These are phyloP conservation scores for Diadumene lineata DNA, from an alignment of 92 coral and sea anemone genomes.

Conservation along the genomic window DNA sequence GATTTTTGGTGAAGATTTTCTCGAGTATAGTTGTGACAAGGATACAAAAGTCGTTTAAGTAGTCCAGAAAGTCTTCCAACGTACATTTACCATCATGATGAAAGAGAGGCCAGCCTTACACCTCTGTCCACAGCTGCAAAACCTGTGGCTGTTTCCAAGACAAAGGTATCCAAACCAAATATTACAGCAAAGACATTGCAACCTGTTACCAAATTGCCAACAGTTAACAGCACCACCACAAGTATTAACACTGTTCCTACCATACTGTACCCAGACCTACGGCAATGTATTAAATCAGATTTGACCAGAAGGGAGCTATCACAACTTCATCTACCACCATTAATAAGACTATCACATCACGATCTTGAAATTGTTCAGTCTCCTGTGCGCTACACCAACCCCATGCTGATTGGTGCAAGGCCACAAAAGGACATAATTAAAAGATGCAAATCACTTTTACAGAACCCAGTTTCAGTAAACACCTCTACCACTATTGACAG, in stretches of 20 bases:
- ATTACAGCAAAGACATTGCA: too few relatives aligned
- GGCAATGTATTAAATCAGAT: background rate
- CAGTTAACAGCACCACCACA: background rate
- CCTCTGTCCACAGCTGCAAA: too few relatives aligned
- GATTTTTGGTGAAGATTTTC: conserved; percentile 44
- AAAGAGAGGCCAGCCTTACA: too few relatives aligned
- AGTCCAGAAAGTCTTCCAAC: conserved; percentile 35
- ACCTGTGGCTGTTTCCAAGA: too few relatives aligned
- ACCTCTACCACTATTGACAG: background rate
- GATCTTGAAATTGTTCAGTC: conserved; percentile 17
- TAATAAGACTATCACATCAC: conserved; percentile 21
- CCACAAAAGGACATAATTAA: background rate
- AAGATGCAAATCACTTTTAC: background rate
- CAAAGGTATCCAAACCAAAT: too few relatives aligned
- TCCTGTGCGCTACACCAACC: conserved; percentile 31
- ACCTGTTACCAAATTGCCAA: background rate
- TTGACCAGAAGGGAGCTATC: conserved; percentile 35
- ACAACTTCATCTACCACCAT: conserved; percentile 40
- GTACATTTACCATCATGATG: conserved; percentile 34
- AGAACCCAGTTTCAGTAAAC: too few relatives aligned
- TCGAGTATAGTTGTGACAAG: conserved; percentile 41
- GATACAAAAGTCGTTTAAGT: conserved; percentile 12
- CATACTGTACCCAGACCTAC: conserved; percentile 2
- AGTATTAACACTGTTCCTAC: background rate
- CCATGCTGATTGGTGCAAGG: conserved; percentile 23